Percentiles rank a stretch among this genome's conserved stretches.
Conservation (phyloP, 2,888 invertebrate species). For the Andrena haemorrhoa region DNA sequence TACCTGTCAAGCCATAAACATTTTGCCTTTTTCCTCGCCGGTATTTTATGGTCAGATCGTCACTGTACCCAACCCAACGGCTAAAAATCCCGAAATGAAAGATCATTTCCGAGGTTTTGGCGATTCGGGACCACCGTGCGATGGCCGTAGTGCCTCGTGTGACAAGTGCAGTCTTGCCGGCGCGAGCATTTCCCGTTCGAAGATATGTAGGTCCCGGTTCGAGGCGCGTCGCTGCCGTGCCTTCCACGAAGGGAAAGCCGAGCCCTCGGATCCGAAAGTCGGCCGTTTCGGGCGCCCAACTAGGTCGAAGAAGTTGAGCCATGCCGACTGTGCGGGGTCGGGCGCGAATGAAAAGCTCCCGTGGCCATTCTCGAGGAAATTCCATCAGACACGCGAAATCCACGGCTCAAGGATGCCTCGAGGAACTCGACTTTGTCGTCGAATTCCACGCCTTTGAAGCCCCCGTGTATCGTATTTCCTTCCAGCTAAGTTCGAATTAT, state of each 20-base stretch:
- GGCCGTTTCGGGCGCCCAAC: slow-evolving; percentile 39
- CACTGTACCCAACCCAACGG: too few relatives aligned
- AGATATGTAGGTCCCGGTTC: slow-evolving; percentile 17
- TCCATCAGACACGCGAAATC: slow-evolving; percentile 66
- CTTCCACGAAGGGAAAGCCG: slow-evolving; percentile 16
- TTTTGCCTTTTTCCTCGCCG: too few relatives aligned
- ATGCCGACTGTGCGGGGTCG: slow-evolving; percentile 28
- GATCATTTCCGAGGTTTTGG: too few relatives aligned
- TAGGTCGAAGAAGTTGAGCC: slow-evolving; percentile 52
- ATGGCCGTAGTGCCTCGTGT: neutral
- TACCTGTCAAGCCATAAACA: too few relatives aligned
- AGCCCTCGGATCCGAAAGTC: slow-evolving; percentile 44
- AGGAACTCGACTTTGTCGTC: slow-evolving; percentile 50
- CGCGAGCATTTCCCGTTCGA: slow-evolving; percentile 16
- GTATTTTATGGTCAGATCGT: too few relatives aligned
- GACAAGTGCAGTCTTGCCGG: neutral
- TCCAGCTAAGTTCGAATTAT: slow-evolving; percentile 7
- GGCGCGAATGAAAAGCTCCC: slow-evolving; percentile 61
- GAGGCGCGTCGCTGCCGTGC: slow-evolving; percentile 21
- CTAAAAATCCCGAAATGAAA: too few relatives aligned
- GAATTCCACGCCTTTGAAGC: slow-evolving; percentile 46
- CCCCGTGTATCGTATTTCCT: slow-evolving; percentile 17
- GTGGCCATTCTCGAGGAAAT: slow-evolving; percentile 62
- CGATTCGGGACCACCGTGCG: too few relatives aligned
- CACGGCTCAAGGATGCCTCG: slow-evolving; percentile 52